These are phyloP conservation scores for Ichneumoninae sp. DNA, from an alignment of 2,888 invertebrate genomes.

Conservation along the genomic window DNA sequence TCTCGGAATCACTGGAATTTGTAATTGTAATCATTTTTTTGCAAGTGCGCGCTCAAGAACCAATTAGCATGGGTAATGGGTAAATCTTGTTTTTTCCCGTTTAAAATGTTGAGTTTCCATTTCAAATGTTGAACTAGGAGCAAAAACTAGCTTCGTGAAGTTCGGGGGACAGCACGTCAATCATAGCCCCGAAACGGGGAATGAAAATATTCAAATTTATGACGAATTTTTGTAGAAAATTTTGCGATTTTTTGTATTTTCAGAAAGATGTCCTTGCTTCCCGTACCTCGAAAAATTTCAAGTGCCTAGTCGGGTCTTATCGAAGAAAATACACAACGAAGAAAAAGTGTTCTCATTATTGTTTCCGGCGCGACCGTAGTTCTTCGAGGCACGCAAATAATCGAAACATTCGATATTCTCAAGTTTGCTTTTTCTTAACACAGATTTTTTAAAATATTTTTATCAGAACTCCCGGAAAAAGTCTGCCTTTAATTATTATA, in stretches of 20 bases:
- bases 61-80: background rate
- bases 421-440: background rate
- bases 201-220: too few relatives aligned
- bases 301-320: background rate
- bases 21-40: slow-evolving; percentile 18
- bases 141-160: too few relatives aligned
- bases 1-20: slow-evolving; percentile 5
- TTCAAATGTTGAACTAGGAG: too few relatives aligned
- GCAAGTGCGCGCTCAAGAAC: background rate
- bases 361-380: background rate
- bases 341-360: background rate
- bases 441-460: background rate
- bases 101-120: background rate
- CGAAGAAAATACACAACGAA: too few relatives aligned
- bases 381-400: background rate
- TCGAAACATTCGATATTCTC: background rate
- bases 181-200: background rate
- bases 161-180: too few relatives aligned
- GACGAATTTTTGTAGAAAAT: background rate
- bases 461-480: background rate
- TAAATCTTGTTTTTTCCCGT: background rate
- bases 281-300: background rate
- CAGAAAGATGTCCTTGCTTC: background rate
- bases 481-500: background rate
- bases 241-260: background rate